Conservation (phyloP, 2,888 invertebrate genomes). For the Chrysina gloriosa region DNA sequence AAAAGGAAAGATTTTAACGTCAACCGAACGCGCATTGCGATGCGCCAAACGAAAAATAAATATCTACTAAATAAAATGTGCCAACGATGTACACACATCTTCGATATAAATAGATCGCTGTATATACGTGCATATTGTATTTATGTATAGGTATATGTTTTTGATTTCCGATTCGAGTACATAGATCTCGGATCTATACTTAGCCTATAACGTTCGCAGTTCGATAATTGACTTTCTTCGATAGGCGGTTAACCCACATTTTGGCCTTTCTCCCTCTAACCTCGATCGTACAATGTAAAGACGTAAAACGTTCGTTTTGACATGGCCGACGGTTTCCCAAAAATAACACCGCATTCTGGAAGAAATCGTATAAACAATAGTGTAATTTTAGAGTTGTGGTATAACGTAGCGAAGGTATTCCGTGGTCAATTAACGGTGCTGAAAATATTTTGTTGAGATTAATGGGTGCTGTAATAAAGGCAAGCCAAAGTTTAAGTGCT, state of each 20-base stretch:
- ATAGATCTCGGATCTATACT: conserved; percentile 9
- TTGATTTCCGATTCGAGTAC: conserved; percentile 20
- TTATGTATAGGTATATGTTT: conserved; percentile 4
- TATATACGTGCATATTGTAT: conserved; percentile 2
- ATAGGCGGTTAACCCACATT: neutral
- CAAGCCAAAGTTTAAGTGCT: conserved; percentile 2
- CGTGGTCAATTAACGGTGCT: neutral
- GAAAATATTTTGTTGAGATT: neutral
- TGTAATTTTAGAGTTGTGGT: conserved; percentile 6
- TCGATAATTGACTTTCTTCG: neutral
- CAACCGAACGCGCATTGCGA: neutral
- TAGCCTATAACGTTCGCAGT: conserved; percentile 13
- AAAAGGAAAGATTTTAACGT: conserved; percentile 15
- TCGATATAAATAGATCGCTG: conserved; percentile 8
- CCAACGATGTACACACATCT: conserved; percentile 26
- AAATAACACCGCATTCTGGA: conserved; percentile 15
- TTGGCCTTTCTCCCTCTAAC: neutral
- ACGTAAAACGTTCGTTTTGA: neutral
- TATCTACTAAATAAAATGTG: conserved; percentile 29
- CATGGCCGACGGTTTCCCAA: neutral
- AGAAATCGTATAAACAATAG: conserved; percentile 16
- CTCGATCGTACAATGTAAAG: neutral
- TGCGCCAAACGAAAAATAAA: conserved; percentile 27
- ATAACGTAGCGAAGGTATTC: neutral
- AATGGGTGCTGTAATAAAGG: neutral